These are phyloP conservation scores for Diachasmimorpha longicaudata DNA, from an alignment of 1,140 invertebrate species.

Conservation along the genomic window DNA sequence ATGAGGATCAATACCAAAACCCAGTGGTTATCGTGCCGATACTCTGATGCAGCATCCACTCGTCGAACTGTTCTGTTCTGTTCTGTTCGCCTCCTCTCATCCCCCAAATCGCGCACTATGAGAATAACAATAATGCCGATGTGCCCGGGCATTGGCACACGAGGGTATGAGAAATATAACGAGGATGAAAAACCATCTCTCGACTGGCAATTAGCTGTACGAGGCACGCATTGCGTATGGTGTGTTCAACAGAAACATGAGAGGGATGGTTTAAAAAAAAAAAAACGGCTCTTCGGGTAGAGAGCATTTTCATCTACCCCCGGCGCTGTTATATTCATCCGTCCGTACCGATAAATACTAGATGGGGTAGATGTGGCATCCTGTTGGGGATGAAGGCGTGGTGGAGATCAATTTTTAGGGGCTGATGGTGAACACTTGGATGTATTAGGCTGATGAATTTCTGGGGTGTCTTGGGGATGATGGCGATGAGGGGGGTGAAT, in stretches of 20 bases:
- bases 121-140: slow-evolving; percentile 33
- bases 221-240: neutral
- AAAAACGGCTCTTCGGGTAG: neutral
- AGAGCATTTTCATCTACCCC: neutral
- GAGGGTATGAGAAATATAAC: slow-evolving; percentile 28
- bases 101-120: neutral
- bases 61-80: neutral
- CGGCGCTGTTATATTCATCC: neutral
- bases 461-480: too few relatives aligned
- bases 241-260: neutral
- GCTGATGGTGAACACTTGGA: too few relatives aligned
- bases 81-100: neutral
- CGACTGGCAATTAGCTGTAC: slow-evolving; percentile 37
- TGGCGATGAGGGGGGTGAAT: too few relatives aligned
- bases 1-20: slow-evolving; percentile 52
- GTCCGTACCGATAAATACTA: neutral
- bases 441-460: too few relatives aligned
- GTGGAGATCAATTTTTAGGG: neutral
- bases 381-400: neutral
- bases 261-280: neutral
- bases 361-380: neutral
- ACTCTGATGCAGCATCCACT: slow-evolving; percentile 32
- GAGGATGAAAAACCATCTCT: slow-evolving; percentile 37
- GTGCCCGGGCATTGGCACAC: neutral
- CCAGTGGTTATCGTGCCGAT: slow-evolving; percentile 52